Base-by-base conservation (phyloP, 2,113 vertebrate species). In the Otocyon megalotis region DNA sequence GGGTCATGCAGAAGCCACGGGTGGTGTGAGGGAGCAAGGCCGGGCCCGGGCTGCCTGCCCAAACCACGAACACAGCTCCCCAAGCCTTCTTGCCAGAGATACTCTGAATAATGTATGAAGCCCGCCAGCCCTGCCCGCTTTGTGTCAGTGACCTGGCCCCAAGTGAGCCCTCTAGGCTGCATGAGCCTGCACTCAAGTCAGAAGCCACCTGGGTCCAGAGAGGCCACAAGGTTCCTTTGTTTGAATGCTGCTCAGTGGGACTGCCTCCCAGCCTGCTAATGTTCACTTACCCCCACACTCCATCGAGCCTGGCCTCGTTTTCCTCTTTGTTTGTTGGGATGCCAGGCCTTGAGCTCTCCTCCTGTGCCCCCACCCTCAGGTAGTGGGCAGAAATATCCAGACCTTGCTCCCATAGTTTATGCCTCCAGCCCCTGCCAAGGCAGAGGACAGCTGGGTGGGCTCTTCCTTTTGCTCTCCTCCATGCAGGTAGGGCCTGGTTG, bases 91-190 rank as follows among this genome's bases (percentile, higher is more conserved):
- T 74, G 95, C 81, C 67, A 8, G 81, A 50, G 74, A 63, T 53
- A 74, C 79, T 83, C n/a, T 96, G 84, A 96, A 95, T 94, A 98
- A 97, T 37, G 1, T 0, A 76, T 26, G 69, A 84, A 86, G 35
- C 80, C 71, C 9, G 30, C 1, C 74, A 89, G 83, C 65, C 24
- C 77, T 63, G 58, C 32, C 14, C n/a, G 15, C 2, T 43, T 43
- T n/a, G 12, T 92, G 20, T 37, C 0, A 2, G 30, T 7, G 0
- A 11, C 43, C 24, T 30, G 76, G 65, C 48, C 56, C 48, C 17
- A 35, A 76, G 74, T 22, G 35, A 90, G 26, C 54, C 50, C 76
- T 71, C 28, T 15, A 0, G 0, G 11, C 37, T 48, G 76, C 54
- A 60, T 76, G 32, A 54, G 1, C 0, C 19, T 9, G 1, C 1